A percentile compares a stretch with the other conserved stretches of the same genome.
Evolutionary conservation across 2,888 invertebrate genomes (phyloP).

Genomic region (Polyommatus iphigenia): DNA sequence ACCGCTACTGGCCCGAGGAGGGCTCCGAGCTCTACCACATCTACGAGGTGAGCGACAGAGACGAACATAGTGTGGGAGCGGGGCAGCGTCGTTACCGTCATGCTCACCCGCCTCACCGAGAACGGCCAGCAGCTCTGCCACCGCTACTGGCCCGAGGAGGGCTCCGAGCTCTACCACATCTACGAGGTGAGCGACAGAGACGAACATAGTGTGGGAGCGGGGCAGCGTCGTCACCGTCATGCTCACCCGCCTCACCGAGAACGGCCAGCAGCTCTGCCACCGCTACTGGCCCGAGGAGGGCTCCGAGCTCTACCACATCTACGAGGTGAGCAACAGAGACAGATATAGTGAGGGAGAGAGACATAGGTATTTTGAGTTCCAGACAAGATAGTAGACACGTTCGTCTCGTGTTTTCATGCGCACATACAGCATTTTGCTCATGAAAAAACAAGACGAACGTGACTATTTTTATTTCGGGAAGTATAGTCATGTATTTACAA

Average conservation of each 20-base stretch:
- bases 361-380: no score
- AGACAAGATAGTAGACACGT: no score
- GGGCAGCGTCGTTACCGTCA: slow-evolving; percentile 89
- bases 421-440: no score
- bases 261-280: slow-evolving; percentile 95
- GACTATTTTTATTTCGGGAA: no score
- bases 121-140: slow-evolving; percentile 96
- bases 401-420: no score
- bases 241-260: slow-evolving; percentile 95
- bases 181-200: slow-evolving; percentile 88
- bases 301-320: slow-evolving; percentile 97
- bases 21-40: slow-evolving; percentile 98
- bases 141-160: slow-evolving; percentile 99
- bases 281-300: slow-evolving; percentile 99
- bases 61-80: neutral
- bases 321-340: slow-evolving; percentile 84
- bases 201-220: neutral
- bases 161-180: slow-evolving; percentile 97
- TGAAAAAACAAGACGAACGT: no score
- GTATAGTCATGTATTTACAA: no score
- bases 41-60: slow-evolving; percentile 87
- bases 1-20: slow-evolving; percentile 99
- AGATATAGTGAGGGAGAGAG: neutral
- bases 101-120: slow-evolving; percentile 95
- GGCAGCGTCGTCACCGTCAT: slow-evolving; percentile 93